Evolutionary conservation across 2,797 vertebrate species (phyloP).

Genomic region (Orestias chungarensis): DNA sequence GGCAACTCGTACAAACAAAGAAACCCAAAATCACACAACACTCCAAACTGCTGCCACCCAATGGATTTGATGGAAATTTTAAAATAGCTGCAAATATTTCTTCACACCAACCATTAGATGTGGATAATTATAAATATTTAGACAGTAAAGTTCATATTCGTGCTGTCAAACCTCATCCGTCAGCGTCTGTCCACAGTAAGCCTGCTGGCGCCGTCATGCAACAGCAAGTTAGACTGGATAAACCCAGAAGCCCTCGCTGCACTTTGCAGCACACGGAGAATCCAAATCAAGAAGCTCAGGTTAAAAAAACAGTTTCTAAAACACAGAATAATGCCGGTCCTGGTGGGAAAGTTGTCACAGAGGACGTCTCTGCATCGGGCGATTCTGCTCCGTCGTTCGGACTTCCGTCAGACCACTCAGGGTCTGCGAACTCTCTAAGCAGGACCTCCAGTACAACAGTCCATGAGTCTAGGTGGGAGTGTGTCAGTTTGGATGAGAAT

Average conservation of each 20-base stretch:
- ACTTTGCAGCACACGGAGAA: conserved; percentile 82
- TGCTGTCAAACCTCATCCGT: conserved; percentile 87
- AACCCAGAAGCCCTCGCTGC: conserved; percentile 80
- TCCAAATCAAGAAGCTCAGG: conserved; percentile 76
- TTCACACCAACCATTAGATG: conserved; percentile 67
- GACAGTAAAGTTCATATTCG: conserved; percentile 88
- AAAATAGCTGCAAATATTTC: conserved; percentile 78
- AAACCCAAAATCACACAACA: conserved; percentile 81
- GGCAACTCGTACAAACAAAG: conserved; percentile 80
- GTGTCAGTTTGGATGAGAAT: conserved; percentile 77
- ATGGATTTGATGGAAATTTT: conserved; percentile 80
- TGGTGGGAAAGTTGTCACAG: conserved; percentile 67
- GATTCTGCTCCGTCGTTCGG: conserved; percentile 77
- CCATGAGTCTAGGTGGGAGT: conserved; percentile 70
- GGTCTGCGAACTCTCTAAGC: conserved; percentile 68
- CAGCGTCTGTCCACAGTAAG: conserved; percentile 82
- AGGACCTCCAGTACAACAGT: conserved; percentile 58
- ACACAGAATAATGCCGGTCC: conserved; percentile 73
- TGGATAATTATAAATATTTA: conserved; percentile 74
- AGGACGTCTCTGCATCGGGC: conserved; percentile 69
- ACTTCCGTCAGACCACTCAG: conserved; percentile 67
- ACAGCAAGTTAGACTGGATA: conserved; percentile 80
- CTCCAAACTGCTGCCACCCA: conserved; percentile 81
- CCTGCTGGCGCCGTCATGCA: conserved; percentile 83
- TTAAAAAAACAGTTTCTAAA: conserved; percentile 80